Evolutionary conservation across 2,888 invertebrate species (phyloP).

Genomic region (Hoplodrina ambigua): DNA sequence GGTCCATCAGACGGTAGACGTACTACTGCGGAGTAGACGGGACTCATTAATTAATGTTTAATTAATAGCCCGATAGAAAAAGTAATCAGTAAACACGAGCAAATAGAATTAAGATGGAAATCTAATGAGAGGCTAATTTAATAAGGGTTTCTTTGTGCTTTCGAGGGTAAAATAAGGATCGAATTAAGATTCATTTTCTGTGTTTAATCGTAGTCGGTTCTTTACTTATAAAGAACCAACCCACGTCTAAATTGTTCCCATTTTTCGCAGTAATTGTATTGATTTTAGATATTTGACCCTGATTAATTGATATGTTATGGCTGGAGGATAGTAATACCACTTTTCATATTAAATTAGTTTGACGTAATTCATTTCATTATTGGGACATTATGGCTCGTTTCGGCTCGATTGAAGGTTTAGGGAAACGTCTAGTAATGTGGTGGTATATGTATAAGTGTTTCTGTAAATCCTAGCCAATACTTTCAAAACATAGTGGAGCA

Average conservation of each 20-base stretch:
- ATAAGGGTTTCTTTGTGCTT: slow-evolving; percentile 40
- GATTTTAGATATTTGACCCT: no score
- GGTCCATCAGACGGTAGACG: slow-evolving; percentile 55
- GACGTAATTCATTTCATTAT: no score
- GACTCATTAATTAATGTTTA: slow-evolving; percentile 58
- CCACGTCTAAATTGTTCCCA: no score
- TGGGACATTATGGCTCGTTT: no score
- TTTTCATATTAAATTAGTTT: no score
- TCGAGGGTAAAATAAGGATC: slow-evolving; percentile 14
- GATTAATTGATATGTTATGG: no score
- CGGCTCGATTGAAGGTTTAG: not conserved
- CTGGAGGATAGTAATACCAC: no score
- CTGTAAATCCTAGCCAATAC: not conserved
- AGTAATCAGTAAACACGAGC: slow-evolving; percentile 55
- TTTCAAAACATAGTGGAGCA: not conserved
- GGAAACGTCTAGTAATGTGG: no score
- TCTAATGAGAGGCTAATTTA: slow-evolving; percentile 49
- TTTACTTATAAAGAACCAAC: not conserved
- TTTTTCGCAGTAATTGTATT: no score
- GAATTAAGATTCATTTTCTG: slow-evolving; percentile 23
- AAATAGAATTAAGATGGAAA: slow-evolving; percentile 55
- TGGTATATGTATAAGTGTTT: not conserved
- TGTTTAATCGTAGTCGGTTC: slow-evolving; percentile 26
- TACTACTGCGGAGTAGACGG: slow-evolving; percentile 35
- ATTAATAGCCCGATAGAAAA: slow-evolving; percentile 57